Evolutionary conservation across 2,888 invertebrate species (phyloP).

Genomic region (Orchestes rusci): DNA sequence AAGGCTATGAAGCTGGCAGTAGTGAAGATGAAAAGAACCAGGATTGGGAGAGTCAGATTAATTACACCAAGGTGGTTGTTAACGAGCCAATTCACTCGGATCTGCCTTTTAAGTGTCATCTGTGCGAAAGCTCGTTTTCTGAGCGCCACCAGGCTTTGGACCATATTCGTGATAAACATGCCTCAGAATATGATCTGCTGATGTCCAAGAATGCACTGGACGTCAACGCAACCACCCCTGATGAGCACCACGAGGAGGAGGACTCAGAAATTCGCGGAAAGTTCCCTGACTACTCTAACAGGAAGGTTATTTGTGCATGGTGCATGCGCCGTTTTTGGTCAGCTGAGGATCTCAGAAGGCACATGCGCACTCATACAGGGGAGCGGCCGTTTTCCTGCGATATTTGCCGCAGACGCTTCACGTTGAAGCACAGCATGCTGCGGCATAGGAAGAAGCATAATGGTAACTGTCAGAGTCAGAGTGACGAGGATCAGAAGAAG

Average conservation of each 20-base stretch:
- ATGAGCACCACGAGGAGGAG: slow-evolving; percentile 52
- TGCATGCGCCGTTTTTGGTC: slow-evolving; percentile 94
- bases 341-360: slow-evolving; percentile 84
- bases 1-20: slow-evolving; percentile 45
- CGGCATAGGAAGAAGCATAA: slow-evolving; percentile 86
- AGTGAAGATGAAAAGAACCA: slow-evolving; percentile 41
- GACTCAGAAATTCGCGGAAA: slow-evolving; percentile 68
- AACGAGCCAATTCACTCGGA: slow-evolving; percentile 48
- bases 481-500: slow-evolving; percentile 45
- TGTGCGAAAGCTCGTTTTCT: slow-evolving; percentile 81
- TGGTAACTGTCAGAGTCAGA: slow-evolving; percentile 42
- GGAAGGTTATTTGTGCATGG: slow-evolving; percentile 86
- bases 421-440: slow-evolving; percentile 90
- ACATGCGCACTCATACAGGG: slow-evolving; percentile 91
- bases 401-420: slow-evolving; percentile 80
- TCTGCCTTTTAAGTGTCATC: slow-evolving; percentile 83
- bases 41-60: slow-evolving; percentile 34
- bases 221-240: slow-evolving; percentile 47
- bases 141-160: slow-evolving; percentile 73
- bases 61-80: slow-evolving; percentile 30
- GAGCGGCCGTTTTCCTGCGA: slow-evolving; percentile 90
- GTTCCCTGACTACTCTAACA: slow-evolving; percentile 79
- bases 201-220: slow-evolving; percentile 74
- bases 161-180: slow-evolving; percentile 71
- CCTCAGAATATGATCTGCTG: slow-evolving; percentile 72